phyloP scores from a whole-genome alignment of 2,113 vertebrate genomes.

The Neolamprologus kungweensis region DNA sequence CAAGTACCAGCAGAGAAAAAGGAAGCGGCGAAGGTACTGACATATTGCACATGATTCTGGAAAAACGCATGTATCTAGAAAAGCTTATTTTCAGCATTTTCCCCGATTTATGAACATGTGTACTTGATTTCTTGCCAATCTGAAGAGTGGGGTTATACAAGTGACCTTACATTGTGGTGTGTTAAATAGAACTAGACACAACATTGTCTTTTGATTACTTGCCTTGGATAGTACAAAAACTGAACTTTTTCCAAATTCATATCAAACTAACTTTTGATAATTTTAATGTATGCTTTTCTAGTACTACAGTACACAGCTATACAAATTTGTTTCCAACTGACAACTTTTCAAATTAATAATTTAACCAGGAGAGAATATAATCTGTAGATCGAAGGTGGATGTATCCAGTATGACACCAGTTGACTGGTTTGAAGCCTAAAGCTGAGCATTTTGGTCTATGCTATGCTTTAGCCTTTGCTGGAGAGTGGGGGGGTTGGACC shows the following conservation, averaged over 20 bases:
- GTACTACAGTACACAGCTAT: neutral
- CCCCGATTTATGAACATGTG: neutral
- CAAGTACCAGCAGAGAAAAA: constrained; percentile 53
- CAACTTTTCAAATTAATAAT: neutral
- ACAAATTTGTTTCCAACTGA: neutral
- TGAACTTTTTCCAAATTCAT: neutral
- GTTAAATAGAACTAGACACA: neutral
- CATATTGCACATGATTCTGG: neutral
- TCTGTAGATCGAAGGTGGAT: neutral
- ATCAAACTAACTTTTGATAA: neutral
- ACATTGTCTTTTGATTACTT: neutral
- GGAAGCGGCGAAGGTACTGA: constrained; percentile 49
- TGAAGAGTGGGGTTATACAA: neutral
- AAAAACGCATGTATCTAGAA: neutral
- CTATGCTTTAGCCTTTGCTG: neutral
- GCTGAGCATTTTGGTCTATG: neutral
- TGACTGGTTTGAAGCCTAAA: neutral
- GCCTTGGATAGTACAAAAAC: neutral
- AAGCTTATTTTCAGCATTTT: neutral
- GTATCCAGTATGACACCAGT: neutral
- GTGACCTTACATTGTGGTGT: neutral
- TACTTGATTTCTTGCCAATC: neutral
- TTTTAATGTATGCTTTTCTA: neutral
- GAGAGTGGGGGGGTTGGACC: neutral
- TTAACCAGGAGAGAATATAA: neutral